Conservation (phyloP, 1,140 invertebrate species). For the Platyscapa corneri region DNA sequence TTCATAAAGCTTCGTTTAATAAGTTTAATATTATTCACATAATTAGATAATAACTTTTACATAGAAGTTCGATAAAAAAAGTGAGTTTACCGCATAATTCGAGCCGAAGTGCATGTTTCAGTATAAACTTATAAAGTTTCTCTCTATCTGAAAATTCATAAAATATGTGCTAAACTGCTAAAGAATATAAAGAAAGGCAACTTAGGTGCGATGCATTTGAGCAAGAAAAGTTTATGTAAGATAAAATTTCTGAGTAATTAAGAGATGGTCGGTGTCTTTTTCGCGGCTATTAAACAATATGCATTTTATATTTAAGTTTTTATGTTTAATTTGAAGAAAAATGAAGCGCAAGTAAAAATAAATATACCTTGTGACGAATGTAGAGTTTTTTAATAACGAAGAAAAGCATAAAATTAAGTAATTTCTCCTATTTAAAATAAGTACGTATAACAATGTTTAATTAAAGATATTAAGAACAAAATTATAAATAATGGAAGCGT, state of each 20-base stretch:
- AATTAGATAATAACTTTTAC: neutral
- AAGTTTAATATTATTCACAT: neutral
- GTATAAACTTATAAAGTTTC: neutral
- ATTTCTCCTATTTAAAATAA: neutral
- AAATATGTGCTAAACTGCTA: neutral
- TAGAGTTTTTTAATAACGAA: neutral
- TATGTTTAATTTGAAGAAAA: neutral
- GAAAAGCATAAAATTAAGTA: neutral
- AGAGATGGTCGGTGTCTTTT: slow-evolving; percentile 5
- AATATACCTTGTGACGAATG: neutral
- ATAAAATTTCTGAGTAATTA: slow-evolving; percentile 31
- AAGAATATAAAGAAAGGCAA: neutral
- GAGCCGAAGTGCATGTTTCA: neutral
- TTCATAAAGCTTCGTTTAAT: neutral
- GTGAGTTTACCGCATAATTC: neutral
- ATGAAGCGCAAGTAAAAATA: neutral
- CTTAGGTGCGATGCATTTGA: neutral
- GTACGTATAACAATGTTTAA: too few relatives aligned
- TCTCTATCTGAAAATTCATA: neutral
- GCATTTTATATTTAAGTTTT: neutral
- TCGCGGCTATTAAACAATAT: neutral
- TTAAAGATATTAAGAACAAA: neutral
- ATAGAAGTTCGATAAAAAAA: neutral
- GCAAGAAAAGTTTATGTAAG: neutral
- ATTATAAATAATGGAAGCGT: neutral